A percentile compares a stretch with the other conserved stretches of the same genome.
Conservation (phyloP, 1,140 invertebrate species). For the Neotoxoptera formosana region DNA sequence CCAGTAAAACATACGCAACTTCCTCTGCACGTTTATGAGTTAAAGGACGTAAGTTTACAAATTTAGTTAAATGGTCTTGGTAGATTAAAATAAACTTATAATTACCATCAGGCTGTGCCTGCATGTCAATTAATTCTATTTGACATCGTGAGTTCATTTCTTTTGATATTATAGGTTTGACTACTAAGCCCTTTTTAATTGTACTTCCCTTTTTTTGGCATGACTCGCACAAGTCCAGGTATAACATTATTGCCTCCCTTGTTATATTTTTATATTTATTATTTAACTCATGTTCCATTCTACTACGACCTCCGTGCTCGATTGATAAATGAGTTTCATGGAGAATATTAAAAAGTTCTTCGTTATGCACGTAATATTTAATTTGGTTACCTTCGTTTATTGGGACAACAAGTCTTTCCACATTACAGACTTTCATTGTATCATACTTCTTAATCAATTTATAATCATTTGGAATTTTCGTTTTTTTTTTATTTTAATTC, state of each 20-base stretch:
- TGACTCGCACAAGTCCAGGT: slow-evolving; percentile 48
- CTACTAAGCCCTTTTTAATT: no score
- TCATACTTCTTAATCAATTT: slow-evolving; percentile 46
- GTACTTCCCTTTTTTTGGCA: slow-evolving; percentile 41
- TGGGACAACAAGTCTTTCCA: slow-evolving; percentile 52
- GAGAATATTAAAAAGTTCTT: slow-evolving; percentile 61
- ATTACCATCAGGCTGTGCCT: no score
- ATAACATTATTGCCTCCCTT: slow-evolving; percentile 22
- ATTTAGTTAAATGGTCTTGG: no score
- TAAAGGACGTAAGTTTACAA: no score
- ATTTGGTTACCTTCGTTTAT: not conserved
- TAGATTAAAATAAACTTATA: no score
- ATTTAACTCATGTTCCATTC: slow-evolving; percentile 60
- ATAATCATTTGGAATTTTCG: slow-evolving; percentile 52
- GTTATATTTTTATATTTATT: slow-evolving; percentile 60
- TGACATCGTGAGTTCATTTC: no score
- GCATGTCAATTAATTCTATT: no score
- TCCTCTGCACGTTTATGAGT: no score
- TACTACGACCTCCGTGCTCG: slow-evolving; percentile 61
- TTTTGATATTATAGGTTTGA: no score
- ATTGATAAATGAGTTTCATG: slow-evolving; percentile 60
- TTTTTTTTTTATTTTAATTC: not conserved
- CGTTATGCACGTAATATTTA: slow-evolving; percentile 50
- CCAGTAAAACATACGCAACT: no score
- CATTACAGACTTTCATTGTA: slow-evolving; percentile 20